These are phyloP conservation scores for Indicator maculatus DNA, from an alignment of 2,113 vertebrate species.

Conservation along the genomic window DNA sequence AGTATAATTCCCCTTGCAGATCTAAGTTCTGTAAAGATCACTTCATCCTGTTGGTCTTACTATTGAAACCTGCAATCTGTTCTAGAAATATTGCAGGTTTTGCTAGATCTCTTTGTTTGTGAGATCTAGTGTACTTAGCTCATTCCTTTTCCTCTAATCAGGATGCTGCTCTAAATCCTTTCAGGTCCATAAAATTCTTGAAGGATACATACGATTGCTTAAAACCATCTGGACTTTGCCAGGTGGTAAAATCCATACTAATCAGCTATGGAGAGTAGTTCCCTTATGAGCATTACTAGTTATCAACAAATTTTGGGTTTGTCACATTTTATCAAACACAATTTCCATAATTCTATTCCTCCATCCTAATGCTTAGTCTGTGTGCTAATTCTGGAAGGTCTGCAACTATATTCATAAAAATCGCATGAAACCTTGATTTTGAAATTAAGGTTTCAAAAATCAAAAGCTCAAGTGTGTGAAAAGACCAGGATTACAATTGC, in stretches of 20 bases:
- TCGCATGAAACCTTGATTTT: not conserved
- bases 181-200: not conserved
- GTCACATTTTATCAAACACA: not conserved
- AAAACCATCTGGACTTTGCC: constrained; percentile 19
- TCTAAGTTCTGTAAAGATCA: not conserved
- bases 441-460: not conserved
- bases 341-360: not conserved
- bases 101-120: not conserved
- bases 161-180: not conserved
- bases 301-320: not conserved
- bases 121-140: not conserved
- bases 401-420: not conserved
- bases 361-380: not conserved
- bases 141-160: not conserved
- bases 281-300: not conserved
- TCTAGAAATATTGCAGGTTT: not conserved
- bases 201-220: not conserved
- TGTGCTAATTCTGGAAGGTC: not conserved
- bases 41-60: not conserved
- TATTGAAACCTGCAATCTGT: not conserved
- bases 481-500: not conserved
- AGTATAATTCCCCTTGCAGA: not conserved
- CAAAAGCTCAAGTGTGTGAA: not conserved
- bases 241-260: not conserved
- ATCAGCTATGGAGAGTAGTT: not conserved